These are phyloP conservation scores for Amorpha juglandis DNA, from an alignment of 2,888 invertebrate species.

Conservation along the genomic window DNA sequence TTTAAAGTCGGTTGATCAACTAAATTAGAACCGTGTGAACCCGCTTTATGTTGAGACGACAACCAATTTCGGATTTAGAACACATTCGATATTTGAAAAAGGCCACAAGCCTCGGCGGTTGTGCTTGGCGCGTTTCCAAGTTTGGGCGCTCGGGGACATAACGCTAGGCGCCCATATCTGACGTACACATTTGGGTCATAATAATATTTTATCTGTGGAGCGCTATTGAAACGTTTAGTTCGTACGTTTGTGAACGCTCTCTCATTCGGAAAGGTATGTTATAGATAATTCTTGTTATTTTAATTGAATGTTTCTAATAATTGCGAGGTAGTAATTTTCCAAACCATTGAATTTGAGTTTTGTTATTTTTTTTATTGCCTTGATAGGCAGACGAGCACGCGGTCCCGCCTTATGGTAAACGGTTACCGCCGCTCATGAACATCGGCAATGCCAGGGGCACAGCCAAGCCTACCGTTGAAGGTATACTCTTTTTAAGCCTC, in stretches of 20 bases:
- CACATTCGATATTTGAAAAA: conserved; percentile 60
- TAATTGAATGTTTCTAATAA: conserved; percentile 23
- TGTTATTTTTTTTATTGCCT: too few relatives aligned
- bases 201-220: conserved; percentile 61
- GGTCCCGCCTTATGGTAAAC: too few relatives aligned
- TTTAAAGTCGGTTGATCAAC: too few relatives aligned
- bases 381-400: too few relatives aligned
- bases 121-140: conserved; percentile 58
- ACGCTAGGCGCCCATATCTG: conserved; percentile 49
- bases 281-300: conserved; percentile 25
- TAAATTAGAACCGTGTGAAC: not conserved
- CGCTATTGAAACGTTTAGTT: conserved; percentile 46
- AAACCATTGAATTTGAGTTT: not conserved
- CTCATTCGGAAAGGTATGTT: conserved; percentile 23
- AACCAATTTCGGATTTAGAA: conserved; percentile 42
- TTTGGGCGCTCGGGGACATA: conserved; percentile 45
- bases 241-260: conserved; percentile 38
- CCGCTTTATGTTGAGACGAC: conserved; percentile 31
- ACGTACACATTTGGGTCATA: conserved; percentile 64
- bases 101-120: conserved; percentile 41
- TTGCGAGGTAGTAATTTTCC: conserved; percentile 14
- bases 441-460: too few relatives aligned
- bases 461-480: too few relatives aligned
- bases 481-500: too few relatives aligned
- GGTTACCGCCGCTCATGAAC: too few relatives aligned